These are phyloP conservation scores for Papilio xuthus DNA, from an alignment of 1,140 invertebrate genomes.

Conservation along the genomic window DNA sequence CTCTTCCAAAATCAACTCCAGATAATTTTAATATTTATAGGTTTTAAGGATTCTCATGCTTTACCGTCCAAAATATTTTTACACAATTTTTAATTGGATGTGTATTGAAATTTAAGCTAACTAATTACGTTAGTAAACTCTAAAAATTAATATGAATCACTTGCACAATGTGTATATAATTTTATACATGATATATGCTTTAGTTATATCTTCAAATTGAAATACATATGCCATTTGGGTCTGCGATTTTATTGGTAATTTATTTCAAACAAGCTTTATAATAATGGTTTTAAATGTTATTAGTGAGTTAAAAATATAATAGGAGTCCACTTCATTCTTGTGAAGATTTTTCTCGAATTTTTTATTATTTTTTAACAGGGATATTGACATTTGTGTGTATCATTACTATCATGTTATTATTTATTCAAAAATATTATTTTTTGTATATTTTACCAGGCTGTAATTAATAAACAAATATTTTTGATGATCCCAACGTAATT, in stretches of 20 bases:
- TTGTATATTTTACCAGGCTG: not conserved
- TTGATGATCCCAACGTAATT: not conserved
- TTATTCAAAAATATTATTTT: not conserved
- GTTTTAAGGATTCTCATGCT: not conserved
- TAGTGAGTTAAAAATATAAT: not conserved
- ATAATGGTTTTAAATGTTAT: not conserved
- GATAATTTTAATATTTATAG: not conserved
- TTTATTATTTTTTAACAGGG: not conserved
- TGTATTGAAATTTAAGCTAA: not conserved
- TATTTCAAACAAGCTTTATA: not conserved
- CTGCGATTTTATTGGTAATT: not conserved
- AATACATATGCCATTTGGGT: not conserved
- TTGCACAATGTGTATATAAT: not conserved
- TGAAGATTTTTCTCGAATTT: not conserved
- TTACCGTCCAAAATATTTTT: not conserved
- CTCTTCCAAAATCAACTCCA: conserved; percentile 6
- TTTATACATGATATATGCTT: not conserved
- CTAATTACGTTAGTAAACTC: not conserved
- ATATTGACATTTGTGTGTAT: not conserved
- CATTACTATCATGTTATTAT: not conserved
- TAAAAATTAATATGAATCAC: not conserved
- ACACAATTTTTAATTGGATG: not conserved
- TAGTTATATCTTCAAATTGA: not conserved
- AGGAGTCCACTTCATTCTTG: not conserved
- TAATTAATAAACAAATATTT: not conserved